Base-by-base conservation (phyloP, 2,888 invertebrate species). In the Cerastis leucographa region DNA sequence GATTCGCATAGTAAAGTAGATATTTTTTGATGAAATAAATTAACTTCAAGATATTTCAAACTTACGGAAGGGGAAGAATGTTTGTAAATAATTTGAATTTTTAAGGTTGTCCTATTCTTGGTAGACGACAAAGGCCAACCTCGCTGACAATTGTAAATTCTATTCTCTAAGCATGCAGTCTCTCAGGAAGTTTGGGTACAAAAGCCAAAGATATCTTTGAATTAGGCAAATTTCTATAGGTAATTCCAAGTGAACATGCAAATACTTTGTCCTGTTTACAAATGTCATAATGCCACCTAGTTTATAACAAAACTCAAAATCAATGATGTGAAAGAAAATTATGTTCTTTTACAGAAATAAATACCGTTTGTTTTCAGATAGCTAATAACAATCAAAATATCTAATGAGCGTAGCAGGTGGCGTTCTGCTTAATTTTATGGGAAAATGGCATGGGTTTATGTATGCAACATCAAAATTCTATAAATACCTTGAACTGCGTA, bases 401-500 rank as follows among this genome's bases (percentile, higher is more conserved):
- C 12, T n/a, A n/a, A 19, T 49, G 19, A 49, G 19, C 19, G 19
- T 49, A 49, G 17, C 19, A 49, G 44, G 44, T 44, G 44, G 56
- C 56, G 2, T 56, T 56, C 14, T 56, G 2, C 2, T 7, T 14
- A 17, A 25, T 25, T 29, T 14, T 2, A 17, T 25, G 17, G 17
- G 14, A 56, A 17, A 25, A 56, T 17, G 2, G 0, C 17, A 25
- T 56, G 17, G 7, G 25, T 56, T 25, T 25, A 56, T 25, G 29
- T 29, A 59, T 9, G 17, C 19, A 29, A 61, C 9, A 19, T 35
- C 9, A 35, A 42, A 71, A 29, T 29, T 14, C 17, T 25, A n/a
- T 49, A 49, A 42, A 78, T 81, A 98, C 99, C 97, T 99, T 98
- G 92, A 98, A 99, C 94, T 99, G 99, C 2, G 99, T 98, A 91